Percentiles rank a stretch among this genome's conserved stretches.
Conservation (phyloP, 2,888 invertebrate species). For the Macrophya annulata region DNA sequence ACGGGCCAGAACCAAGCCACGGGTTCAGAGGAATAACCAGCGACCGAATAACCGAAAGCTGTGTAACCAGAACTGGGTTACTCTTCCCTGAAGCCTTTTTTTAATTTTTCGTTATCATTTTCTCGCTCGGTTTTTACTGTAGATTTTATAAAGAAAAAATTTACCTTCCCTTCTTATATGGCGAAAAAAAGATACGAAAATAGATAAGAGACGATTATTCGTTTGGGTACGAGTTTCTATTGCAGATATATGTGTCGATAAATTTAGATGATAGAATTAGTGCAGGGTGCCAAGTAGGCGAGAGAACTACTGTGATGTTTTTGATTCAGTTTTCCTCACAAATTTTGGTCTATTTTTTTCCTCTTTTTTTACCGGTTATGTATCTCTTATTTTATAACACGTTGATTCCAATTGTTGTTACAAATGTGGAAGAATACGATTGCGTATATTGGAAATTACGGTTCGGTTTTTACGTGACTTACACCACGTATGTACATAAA, state of each 20-base stretch:
- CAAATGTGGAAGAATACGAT: neutral
- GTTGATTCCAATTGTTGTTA: neutral
- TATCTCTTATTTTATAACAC: neutral
- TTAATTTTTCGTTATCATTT: neutral
- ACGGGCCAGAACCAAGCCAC: slow-evolving; percentile 41
- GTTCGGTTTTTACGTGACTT: neutral
- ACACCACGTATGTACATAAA: neutral
- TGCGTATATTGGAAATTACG: neutral
- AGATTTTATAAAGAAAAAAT: neutral
- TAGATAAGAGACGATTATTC: neutral
- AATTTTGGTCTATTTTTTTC: neutral
- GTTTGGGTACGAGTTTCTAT: neutral
- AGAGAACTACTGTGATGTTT: neutral
- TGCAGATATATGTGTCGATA: slow-evolving; percentile 2
- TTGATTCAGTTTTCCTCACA: neutral
- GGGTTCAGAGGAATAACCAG: slow-evolving; percentile 50
- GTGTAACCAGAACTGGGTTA: slow-evolving; percentile 57
- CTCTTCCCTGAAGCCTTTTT: slow-evolving; percentile 18
- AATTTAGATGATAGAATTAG: slow-evolving; percentile 20
- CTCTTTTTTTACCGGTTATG: neutral
- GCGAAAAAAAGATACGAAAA: neutral
- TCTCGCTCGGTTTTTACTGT: neutral
- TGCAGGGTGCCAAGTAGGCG: slow-evolving; percentile 26
- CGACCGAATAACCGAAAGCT: slow-evolving; percentile 54
- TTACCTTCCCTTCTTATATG: neutral